A percentile compares a stretch with the other conserved stretches of the same genome.
phyloP scores from a whole-genome alignment of 2,888 invertebrate species.

The Athripsodes cinereus region DNA sequence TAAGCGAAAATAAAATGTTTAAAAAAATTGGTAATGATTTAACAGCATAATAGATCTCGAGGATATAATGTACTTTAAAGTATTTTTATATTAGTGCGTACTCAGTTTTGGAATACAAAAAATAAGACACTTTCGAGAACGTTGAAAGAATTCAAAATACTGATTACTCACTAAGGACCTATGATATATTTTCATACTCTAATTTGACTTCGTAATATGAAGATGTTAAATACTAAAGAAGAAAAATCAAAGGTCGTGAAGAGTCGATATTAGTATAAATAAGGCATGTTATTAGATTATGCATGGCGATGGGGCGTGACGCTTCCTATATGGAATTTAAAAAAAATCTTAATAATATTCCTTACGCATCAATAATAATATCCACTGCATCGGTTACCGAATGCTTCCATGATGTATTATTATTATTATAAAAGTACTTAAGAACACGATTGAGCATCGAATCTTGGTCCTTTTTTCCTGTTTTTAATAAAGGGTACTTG shows the following conservation, averaged over 20 bases:
- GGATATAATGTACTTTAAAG: too few species aligned
- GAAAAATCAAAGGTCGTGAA: not conserved
- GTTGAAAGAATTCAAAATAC: too few species aligned
- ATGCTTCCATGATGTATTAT: not conserved
- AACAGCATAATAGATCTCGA: too few species aligned
- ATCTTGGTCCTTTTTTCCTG: not conserved
- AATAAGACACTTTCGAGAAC: too few species aligned
- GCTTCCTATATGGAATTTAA: not conserved
- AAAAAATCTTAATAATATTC: not conserved
- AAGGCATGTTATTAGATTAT: not conserved
- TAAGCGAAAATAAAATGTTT: too few species aligned
- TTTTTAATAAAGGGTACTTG: not conserved
- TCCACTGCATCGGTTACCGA: not conserved
- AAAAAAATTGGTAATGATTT: too few species aligned
- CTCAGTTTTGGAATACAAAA: too few species aligned
- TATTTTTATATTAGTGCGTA: too few species aligned
- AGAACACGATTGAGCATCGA: not conserved
- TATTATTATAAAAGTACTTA: not conserved
- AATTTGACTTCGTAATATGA: too few species aligned
- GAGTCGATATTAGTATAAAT: not conserved
- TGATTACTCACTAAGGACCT: too few species aligned
- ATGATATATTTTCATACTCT: too few species aligned
- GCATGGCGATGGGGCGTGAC: not conserved
- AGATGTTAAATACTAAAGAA: too few species aligned
- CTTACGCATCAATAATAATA: not conserved